Evolutionary conservation across 2,888 invertebrate genomes (phyloP), one percentile per base, ranked within the genome.

Genomic region (Archips crataeganus): DNA sequence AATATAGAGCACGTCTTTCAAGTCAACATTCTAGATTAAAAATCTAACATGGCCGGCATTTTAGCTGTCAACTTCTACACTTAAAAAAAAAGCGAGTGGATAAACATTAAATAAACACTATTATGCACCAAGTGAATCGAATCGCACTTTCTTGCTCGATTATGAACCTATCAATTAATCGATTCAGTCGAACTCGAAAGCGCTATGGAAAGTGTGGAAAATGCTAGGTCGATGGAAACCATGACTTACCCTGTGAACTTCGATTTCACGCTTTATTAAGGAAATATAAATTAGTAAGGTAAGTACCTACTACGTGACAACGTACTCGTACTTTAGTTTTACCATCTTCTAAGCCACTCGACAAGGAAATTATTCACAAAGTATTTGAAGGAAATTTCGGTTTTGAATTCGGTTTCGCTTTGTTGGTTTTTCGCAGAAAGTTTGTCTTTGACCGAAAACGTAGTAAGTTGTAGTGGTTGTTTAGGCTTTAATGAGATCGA

Each of bases 121-220:
- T 54, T 65, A 69, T 15, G 34, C 11, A 61, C 10, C 51, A 64
- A 69, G 64, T 70, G 69, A 64, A 65, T 70, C 74, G 70, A 77
- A 78, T 77, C 74, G 63, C 75, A 77, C 78, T 77, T 77, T 78
- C 76, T 36, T 76, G 45, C 70, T 45, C 61, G 73, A 64, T 69
- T 71, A 76, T 78, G 72, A 71, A 57, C 63, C 47, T 60, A 72
- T 75, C 71, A 72, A 71, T 66, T 68, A 70, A 65, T 71, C 51
- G 76, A 74, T 68, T 72, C 76, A 75, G 62, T 75, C 61, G 47
- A 60, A 47, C 59, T 76, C 70, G 75, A 76, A 75, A 75, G 76
- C 74, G 61, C 9, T 47, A 71, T 75, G 71, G 78, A 78, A 78
- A 78, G 78, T 78, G 77, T 78, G 74, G 78, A 65, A 75, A 71